Evolutionary conservation across 1,140 invertebrate species (phyloP).

Genomic region (Augochlora pura): DNA sequence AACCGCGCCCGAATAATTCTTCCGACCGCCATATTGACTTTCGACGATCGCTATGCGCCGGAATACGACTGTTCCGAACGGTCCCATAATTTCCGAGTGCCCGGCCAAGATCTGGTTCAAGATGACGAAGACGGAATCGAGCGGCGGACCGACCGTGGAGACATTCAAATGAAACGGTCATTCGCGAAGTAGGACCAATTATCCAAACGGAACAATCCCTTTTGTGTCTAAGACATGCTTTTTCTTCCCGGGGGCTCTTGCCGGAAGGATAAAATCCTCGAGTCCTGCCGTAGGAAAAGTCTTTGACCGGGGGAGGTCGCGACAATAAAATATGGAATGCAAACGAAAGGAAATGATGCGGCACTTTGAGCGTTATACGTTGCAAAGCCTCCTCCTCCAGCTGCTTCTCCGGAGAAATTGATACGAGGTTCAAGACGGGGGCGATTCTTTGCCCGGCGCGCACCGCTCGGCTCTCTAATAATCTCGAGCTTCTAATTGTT

Average conservation of each 20-base stretch:
- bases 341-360: constrained; percentile 10
- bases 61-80: too few species aligned
- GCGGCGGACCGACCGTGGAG: neutral
- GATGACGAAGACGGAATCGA: neutral
- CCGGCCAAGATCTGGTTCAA: neutral
- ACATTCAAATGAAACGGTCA: neutral
- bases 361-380: neutral
- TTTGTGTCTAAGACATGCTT: constrained; percentile 1
- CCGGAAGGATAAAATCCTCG: constrained; percentile 4
- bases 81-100: too few species aligned
- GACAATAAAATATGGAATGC: constrained; percentile 35
- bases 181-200: constrained; percentile 2
- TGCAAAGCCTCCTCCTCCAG: neutral
- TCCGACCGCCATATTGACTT: too few species aligned
- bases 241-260: neutral
- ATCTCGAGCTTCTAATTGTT: constrained; percentile 18
- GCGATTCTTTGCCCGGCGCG: neutral
- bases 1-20: too few species aligned
- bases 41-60: too few species aligned
- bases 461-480: neutral
- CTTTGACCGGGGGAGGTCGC: neutral
- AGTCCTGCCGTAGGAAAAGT: neutral
- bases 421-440: neutral
- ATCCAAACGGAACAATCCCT: constrained; percentile 5
- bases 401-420: neutral